These are phyloP conservation scores for Branchellion lobata DNA, from an alignment of 2,888 invertebrate genomes.

Conservation along the genomic window DNA sequence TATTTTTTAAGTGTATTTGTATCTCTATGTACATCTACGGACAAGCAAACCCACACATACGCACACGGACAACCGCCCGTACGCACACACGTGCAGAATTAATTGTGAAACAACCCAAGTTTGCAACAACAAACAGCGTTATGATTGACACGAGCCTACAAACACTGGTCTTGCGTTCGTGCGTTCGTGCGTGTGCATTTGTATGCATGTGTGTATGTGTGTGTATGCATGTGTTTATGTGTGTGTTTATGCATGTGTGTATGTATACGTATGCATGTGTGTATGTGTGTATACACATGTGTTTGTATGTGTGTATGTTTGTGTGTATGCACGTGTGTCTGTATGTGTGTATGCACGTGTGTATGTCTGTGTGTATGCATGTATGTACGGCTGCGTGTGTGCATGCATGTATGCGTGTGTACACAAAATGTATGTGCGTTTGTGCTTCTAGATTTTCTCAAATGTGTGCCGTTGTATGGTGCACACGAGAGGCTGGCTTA, in stretches of 20 bases:
- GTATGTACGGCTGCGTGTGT: not conserved
- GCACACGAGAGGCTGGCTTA: too few species aligned
- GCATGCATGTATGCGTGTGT: not conserved
- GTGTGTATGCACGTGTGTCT: conserved; percentile 19
- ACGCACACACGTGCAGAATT: not conserved
- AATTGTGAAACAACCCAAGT: not conserved
- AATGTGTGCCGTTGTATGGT: too few species aligned
- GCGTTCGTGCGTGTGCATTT: conserved; percentile 17
- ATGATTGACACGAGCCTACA: too few species aligned
- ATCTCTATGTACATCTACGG: too few species aligned
- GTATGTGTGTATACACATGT: conserved; percentile 22
- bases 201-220: conserved; percentile 28
- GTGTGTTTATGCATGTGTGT: conserved; percentile 32
- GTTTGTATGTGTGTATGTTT: conserved; percentile 25
- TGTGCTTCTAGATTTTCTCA: too few species aligned
- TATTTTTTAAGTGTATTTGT: too few species aligned
- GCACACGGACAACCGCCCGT: not conserved
- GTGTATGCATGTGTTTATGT: conserved; percentile 28
- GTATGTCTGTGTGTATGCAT: conserved; percentile 10
- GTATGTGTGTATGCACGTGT: not conserved
- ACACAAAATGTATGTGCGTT: too few species aligned
- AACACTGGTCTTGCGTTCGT: too few species aligned
- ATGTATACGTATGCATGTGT: conserved; percentile 20
- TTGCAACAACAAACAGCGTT: not conserved
- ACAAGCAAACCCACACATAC: conserved; percentile 6